Conservation (phyloP, 2,797 vertebrate species). For the Urophycis tenuis region DNA sequence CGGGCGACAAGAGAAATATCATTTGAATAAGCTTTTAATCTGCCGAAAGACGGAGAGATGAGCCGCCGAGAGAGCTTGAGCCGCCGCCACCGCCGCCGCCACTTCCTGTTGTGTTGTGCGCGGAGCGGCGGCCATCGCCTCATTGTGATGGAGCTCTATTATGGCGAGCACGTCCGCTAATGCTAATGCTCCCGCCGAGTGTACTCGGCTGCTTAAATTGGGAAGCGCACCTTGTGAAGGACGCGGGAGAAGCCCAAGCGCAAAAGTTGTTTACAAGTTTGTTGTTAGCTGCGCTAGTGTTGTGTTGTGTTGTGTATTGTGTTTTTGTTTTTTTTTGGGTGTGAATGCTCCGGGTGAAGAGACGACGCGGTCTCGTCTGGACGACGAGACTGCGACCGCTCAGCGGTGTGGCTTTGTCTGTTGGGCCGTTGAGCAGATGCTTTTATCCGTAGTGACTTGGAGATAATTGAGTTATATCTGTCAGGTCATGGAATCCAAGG, state of each 20-base stretch:
- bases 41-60: neutral
- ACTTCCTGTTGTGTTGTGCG: neutral
- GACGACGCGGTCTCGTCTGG: too few relatives aligned
- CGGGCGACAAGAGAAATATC: neutral
- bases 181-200: too few relatives aligned
- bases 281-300: too few relatives aligned
- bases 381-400: too few relatives aligned
- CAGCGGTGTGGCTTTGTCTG: too few relatives aligned
- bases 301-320: neutral
- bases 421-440: neutral
- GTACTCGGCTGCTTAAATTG: neutral
- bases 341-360: neutral
- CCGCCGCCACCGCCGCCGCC: too few relatives aligned
- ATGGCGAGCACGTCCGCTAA: too few relatives aligned
- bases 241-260: neutral
- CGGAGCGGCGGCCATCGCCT: too few relatives aligned
- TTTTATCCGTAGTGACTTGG: neutral
- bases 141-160: too few relatives aligned
- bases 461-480: too few relatives aligned
- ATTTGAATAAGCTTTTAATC: conserved; percentile 3
- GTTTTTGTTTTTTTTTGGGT: neutral
- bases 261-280: neutral
- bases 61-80: neutral
- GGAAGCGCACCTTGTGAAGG: neutral
- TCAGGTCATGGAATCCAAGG: too few relatives aligned